Percentiles rank a stretch among this genome's conserved stretches.
phyloP scores from a whole-genome alignment of 1,140 invertebrate genomes.

The Bombus terrestris region DNA sequence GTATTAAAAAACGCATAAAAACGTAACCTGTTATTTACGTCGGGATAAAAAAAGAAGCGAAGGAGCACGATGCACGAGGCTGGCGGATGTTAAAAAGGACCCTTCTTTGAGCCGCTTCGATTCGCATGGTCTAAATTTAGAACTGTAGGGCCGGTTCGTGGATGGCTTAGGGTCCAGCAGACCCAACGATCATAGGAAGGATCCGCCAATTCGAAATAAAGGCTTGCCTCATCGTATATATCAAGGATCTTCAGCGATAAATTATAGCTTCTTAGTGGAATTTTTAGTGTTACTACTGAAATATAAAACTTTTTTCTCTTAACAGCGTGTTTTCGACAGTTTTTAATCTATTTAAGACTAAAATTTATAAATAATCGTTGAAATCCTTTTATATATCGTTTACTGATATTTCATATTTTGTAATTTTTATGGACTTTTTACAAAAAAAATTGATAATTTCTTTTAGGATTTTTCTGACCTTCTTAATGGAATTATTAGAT shows the following conservation, averaged over 20 bases:
- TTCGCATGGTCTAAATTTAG: slow-evolving; percentile 69
- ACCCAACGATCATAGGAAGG: slow-evolving; percentile 11
- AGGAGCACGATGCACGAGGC: slow-evolving; percentile 18
- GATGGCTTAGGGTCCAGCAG: slow-evolving; percentile 28
- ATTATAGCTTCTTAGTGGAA: background rate
- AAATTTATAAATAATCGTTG: background rate
- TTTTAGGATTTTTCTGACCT: background rate
- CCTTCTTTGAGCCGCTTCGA: slow-evolving; percentile 57
- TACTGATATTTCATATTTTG: background rate
- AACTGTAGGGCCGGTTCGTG: slow-evolving; percentile 52
- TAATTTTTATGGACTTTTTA: background rate
- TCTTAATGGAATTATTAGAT: no score
- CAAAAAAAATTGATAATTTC: no score
- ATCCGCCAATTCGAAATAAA: slow-evolving; percentile 1
- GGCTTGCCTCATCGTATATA: slow-evolving; percentile 4
- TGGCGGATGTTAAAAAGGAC: slow-evolving; percentile 46
- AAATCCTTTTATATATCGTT: no score
- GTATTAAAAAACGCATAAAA: slow-evolving; percentile 68
- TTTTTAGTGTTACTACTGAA: background rate
- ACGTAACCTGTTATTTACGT: slow-evolving; percentile 70
- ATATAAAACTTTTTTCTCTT: background rate
- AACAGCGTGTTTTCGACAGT: background rate
- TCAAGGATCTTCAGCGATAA: background rate
- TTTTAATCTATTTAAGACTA: background rate
- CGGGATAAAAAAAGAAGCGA: slow-evolving; percentile 44